Evolutionary conservation across 2,113 vertebrate genomes (phyloP).

Genomic region (Brienomyrus brachyistius): DNA sequence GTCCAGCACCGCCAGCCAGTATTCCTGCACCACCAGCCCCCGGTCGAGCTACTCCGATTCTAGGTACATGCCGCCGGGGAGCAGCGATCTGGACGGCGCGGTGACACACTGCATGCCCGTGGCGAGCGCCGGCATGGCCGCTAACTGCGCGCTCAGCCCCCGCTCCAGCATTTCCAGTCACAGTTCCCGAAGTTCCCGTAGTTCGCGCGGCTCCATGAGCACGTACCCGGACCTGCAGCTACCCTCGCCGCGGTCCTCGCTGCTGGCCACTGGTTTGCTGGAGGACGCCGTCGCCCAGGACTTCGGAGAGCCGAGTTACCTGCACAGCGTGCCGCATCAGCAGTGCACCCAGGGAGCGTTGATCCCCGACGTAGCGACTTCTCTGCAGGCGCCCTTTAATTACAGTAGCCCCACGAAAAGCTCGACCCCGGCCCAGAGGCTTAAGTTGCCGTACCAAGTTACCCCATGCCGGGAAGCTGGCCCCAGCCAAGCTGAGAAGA

Average conservation of each 20-base stretch:
- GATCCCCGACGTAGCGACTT: conserved; percentile 39
- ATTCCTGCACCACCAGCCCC: conserved; percentile 71
- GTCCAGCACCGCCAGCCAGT: conserved; percentile 78
- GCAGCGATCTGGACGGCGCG: conserved; percentile 54
- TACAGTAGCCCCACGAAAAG: conserved; percentile 58
- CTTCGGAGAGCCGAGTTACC: conserved; percentile 57
- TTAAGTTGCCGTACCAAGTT: conserved; percentile 81
- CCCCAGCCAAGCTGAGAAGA: conserved; percentile 81
- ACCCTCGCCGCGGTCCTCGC: conserved; percentile 71
- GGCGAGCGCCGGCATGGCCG: not conserved
- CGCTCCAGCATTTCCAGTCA: conserved; percentile 86
- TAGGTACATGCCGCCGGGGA: conserved; percentile 54
- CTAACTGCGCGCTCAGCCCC: conserved; percentile 59
- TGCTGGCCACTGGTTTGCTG: conserved; percentile 62
- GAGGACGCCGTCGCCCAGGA: conserved; percentile 66
- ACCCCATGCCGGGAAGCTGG: conserved; percentile 77
- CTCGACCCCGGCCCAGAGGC: conserved; percentile 58
- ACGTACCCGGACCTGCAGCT: conserved; percentile 74
- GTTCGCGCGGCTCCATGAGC: conserved; percentile 80
- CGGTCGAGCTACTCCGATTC: conserved; percentile 74
- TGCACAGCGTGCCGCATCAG: conserved; percentile 52
- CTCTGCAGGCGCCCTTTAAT: conserved; percentile 47
- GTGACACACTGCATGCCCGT: conserved; percentile 44
- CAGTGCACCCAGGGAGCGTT: conserved; percentile 34
- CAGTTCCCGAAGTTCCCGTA: conserved; percentile 75